These are phyloP conservation scores for Synodontis membranacea DNA, from an alignment of 2,113 vertebrate genomes.

Conservation along the genomic window DNA sequence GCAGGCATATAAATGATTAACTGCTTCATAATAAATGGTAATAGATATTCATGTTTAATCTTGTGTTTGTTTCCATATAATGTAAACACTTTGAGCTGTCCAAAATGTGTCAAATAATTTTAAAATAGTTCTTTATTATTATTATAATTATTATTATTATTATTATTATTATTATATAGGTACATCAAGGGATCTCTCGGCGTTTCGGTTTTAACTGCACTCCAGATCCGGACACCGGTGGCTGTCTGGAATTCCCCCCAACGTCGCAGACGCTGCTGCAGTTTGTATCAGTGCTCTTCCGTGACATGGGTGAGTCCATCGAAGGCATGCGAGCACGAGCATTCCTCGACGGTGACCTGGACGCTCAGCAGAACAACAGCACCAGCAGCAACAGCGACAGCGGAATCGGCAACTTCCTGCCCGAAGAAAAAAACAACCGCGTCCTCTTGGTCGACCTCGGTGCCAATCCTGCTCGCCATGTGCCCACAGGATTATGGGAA, in stretches of 20 bases:
- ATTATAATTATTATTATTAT: neutral
- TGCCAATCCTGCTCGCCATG: conserved; percentile 75
- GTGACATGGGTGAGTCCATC: conserved; percentile 95
- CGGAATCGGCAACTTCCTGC: conserved; percentile 91
- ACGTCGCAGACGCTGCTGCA: conserved; percentile 92
- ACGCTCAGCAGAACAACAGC: conserved; percentile 91
- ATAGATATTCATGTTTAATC: neutral
- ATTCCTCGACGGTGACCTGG: conserved; percentile 86
- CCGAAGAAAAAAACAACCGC: conserved; percentile 88
- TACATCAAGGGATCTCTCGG: conserved; percentile 85
- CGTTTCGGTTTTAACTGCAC: conserved; percentile 93
- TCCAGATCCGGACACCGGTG: conserved; percentile 89
- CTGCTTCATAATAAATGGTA: neutral
- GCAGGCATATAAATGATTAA: neutral
- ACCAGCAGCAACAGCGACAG: conserved; percentile 98
- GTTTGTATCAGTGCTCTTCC: conserved; percentile 92
- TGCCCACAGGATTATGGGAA: conserved; percentile 77
- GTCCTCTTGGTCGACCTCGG: conserved; percentile 92
- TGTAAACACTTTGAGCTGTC: neutral
- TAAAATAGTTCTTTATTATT: neutral
- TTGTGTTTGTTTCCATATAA: neutral
- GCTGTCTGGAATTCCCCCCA: conserved; percentile 92
- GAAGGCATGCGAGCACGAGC: conserved; percentile 91
- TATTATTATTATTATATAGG: conserved; percentile 15
- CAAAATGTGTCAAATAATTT: neutral